A percentile compares a stretch with the other conserved stretches of the same genome.
Evolutionary conservation across 2,797 vertebrate genomes (phyloP).

Genomic region (Peromyscus attwateri): DNA sequence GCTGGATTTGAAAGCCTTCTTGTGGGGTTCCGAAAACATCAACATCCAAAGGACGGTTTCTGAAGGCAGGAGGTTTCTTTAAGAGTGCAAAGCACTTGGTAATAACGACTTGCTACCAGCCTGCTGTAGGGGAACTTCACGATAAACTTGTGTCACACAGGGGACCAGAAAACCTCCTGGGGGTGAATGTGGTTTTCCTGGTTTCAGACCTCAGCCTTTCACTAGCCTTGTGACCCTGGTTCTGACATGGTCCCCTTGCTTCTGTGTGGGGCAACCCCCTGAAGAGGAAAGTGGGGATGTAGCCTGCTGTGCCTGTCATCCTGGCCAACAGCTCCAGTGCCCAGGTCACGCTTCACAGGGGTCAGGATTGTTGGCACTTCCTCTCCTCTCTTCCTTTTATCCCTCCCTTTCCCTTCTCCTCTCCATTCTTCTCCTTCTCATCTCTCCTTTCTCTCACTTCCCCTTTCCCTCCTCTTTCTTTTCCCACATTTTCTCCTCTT

Average conservation of each 20-base stretch:
- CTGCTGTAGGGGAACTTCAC: neutral
- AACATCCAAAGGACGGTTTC: neutral
- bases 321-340: rapidly evolving
- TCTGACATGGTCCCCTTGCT: neutral
- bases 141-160: neutral
- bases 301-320: rapidly evolving
- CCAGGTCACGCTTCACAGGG: too few relatives aligned
- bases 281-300: too few relatives aligned
- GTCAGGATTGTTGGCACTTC: neutral
- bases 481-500: too few relatives aligned
- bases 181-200: neutral
- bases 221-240: neutral
- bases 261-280: rapidly evolving
- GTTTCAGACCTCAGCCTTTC: neutral
- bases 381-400: neutral
- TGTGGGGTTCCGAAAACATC: neutral
- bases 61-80: neutral
- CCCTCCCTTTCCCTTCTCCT: neutral
- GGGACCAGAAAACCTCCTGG: too few relatives aligned
- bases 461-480: too few relatives aligned
- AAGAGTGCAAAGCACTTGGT: neutral
- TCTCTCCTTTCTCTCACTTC: too few relatives aligned
- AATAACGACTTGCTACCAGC: rapidly evolving
- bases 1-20: rapidly evolving
- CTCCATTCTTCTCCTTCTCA: neutral